Percentiles rank a stretch among this genome's conserved stretches.
These are phyloP conservation scores for Bombus huntii DNA, from an alignment of 1,140 invertebrate genomes.

Conservation along the genomic window DNA sequence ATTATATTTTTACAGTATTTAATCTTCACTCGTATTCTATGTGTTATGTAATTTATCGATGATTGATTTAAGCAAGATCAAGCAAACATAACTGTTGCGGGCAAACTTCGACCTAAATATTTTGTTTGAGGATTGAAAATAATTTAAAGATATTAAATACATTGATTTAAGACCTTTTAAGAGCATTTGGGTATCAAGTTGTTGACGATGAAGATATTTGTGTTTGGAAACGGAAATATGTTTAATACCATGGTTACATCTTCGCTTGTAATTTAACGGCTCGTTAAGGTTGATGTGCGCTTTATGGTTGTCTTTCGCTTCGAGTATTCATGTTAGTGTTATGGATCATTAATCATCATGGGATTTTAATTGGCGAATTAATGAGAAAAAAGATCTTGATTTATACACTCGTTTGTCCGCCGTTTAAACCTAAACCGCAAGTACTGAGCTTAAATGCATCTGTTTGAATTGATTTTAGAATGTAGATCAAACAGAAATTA, in stretches of 20 bases:
- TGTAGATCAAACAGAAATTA: neutral
- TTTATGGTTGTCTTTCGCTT: neutral
- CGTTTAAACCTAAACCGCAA: neutral
- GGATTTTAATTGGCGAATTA: neutral
- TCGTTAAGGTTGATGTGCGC: neutral
- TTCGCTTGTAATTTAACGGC: neutral
- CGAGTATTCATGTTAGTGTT: neutral
- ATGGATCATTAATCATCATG: neutral
- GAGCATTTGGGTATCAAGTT: neutral
- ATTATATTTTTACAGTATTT: no score
- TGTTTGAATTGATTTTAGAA: neutral
- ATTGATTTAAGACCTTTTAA: neutral
- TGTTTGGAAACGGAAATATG: neutral
- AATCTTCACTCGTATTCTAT: no score
- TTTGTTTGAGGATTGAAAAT: neutral
- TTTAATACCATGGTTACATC: neutral
- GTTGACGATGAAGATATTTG: neutral
- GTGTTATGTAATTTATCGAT: no score
- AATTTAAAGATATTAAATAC: neutral
- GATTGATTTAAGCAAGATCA: no score
- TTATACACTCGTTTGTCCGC: neutral
- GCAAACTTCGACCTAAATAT: no score
- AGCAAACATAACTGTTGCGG: no score
- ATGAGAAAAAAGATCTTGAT: neutral
- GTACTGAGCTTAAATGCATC: neutral